Conservation (phyloP, 2,113 vertebrate species). For the Anser brachyrhynchus region DNA sequence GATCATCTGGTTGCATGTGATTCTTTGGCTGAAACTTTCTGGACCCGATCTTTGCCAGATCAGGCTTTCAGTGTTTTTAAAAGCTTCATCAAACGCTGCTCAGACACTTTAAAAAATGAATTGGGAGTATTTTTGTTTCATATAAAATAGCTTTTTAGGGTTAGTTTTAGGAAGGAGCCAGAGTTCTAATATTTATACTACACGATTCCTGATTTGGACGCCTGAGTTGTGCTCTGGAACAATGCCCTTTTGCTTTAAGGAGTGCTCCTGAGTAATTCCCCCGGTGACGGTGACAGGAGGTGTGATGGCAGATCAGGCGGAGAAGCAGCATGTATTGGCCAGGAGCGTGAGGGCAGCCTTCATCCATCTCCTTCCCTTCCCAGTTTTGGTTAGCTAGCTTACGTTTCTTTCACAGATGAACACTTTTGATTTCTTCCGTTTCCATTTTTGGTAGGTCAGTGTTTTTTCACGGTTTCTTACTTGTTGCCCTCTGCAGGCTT, state of each 20-base stretch:
- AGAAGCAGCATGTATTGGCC: neutral
- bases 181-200: neutral
- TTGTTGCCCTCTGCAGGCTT: neutral
- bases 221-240: conserved; percentile 39
- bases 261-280: neutral
- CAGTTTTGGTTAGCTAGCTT: neutral
- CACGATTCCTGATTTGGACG: conserved; percentile 41
- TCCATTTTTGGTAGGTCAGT: neutral
- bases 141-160: conserved; percentile 34
- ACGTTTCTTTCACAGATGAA: neutral
- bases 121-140: neutral
- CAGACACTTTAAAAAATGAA: neutral
- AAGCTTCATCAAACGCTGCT: neutral
- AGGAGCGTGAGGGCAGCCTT: neutral
- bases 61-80: neutral
- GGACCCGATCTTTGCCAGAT: neutral
- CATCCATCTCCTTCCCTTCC: neutral
- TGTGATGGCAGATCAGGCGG: neutral
- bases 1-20: neutral
- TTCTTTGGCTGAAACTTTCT: neutral
- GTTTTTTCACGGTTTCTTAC: neutral
- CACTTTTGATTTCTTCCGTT: neutral
- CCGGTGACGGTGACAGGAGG: no score
- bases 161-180: neutral
- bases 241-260: neutral